Percentiles rank a stretch among this genome's conserved stretches.
phyloP scores from a whole-genome alignment of 2,797 vertebrate species.

The Cyprinella venusta region DNA sequence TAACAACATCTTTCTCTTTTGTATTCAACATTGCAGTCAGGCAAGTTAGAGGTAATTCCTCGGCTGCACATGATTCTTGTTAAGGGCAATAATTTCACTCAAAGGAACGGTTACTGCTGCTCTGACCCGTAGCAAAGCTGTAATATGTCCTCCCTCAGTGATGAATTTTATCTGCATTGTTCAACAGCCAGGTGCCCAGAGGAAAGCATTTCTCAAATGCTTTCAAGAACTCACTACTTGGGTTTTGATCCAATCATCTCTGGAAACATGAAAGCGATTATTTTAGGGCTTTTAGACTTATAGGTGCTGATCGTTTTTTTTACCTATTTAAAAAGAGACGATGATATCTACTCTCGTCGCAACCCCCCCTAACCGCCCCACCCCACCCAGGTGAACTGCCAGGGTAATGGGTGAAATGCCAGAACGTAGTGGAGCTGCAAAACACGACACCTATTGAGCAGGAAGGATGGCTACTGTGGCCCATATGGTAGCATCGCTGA shows the following conservation, averaged over 20 bases:
- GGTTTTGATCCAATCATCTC: constrained; percentile 25
- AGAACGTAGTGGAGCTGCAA: constrained; percentile 70
- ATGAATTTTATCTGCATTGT: constrained; percentile 47
- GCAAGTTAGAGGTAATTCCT: constrained; percentile 38
- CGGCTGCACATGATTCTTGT: constrained; percentile 59
- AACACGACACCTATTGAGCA: constrained; percentile 73
- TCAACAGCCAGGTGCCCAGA: constrained; percentile 23
- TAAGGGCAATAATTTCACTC: constrained; percentile 58
- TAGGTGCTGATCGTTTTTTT: constrained; percentile 7
- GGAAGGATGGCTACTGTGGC: constrained; percentile 76
- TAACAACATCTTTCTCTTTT: constrained; percentile 11
- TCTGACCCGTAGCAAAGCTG: constrained; percentile 44
- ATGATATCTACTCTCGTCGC: constrained; percentile 1
- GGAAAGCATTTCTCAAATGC: constrained; percentile 1
- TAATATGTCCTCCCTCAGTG: constrained; percentile 44
- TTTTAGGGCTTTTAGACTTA: constrained; percentile 5
- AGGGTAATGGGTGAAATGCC: constrained; percentile 61
- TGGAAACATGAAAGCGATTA: constrained; percentile 17
- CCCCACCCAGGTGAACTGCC: constrained; percentile 67
- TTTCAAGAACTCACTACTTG: constrained; percentile 17
- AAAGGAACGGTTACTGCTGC: constrained; percentile 51
- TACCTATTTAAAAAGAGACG: constrained; percentile 8
- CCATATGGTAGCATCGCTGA: constrained; percentile 77
- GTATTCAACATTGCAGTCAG: constrained; percentile 17
- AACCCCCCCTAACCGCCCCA: constrained; percentile 7